Percentiles rank a stretch among this genome's conserved stretches.
Conservation (phyloP, 2,888 invertebrate genomes). For the Noctua janthe region DNA sequence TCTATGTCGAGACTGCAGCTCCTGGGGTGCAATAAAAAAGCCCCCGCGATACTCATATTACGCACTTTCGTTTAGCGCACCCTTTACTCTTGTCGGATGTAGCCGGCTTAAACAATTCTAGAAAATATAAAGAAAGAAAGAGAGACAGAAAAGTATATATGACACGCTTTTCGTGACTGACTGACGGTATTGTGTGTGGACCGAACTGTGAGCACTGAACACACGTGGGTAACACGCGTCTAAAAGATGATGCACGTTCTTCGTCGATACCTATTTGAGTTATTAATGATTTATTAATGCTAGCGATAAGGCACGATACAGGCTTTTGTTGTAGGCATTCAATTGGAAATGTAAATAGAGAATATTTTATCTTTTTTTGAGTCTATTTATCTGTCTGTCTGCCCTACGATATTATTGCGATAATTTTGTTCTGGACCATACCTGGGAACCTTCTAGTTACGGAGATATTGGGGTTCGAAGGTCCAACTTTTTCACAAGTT, state of each 20-base stretch:
- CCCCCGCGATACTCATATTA: too few relatives aligned
- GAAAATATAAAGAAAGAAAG: background rate
- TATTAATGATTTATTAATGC: slow-evolving; percentile 32
- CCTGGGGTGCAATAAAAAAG: too few relatives aligned
- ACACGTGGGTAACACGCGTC: slow-evolving; percentile 39
- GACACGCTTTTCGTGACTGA: slow-evolving; percentile 1
- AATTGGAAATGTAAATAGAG: background rate
- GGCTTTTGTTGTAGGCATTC: background rate
- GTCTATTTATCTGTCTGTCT: slow-evolving; percentile 6
- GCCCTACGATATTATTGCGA: too few relatives aligned
- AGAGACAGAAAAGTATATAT: background rate
- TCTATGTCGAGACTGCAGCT: too few relatives aligned
- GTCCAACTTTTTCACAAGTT: too few relatives aligned
- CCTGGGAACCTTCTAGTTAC: too few relatives aligned
- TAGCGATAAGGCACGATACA: slow-evolving; percentile 27
- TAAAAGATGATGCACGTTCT: slow-evolving; percentile 19
- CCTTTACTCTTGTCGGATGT: too few relatives aligned
- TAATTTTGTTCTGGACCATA: too few relatives aligned
- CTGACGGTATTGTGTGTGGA: background rate
- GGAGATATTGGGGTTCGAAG: too few relatives aligned
- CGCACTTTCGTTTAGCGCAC: too few relatives aligned
- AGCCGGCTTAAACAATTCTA: background rate
- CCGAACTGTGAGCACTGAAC: background rate
- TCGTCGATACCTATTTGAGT: slow-evolving; percentile 8
- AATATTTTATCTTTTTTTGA: background rate